phyloP scores from a whole-genome alignment of 2,113 vertebrate species.

The Xenopus laevis region DNA sequence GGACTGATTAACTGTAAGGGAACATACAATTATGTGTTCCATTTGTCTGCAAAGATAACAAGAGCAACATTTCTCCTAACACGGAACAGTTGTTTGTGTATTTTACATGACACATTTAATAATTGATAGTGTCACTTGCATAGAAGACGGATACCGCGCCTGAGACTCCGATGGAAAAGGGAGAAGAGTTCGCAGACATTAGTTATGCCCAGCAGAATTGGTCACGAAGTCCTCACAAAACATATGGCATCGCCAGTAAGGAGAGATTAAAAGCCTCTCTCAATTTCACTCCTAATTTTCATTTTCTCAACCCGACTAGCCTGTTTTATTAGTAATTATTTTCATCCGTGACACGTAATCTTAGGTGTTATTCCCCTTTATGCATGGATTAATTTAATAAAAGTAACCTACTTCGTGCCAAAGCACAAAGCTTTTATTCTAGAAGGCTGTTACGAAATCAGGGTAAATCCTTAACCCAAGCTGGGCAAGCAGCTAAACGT shows the following conservation, averaged over 20 bases:
- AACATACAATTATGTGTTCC: neutral
- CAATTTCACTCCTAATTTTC: neutral
- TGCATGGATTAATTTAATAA: no score
- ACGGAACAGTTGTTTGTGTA: conserved; percentile 19
- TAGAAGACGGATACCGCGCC: conserved; percentile 54
- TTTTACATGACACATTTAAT: conserved; percentile 50
- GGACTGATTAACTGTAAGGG: no score
- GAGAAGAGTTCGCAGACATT: conserved; percentile 41
- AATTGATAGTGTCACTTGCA: conserved; percentile 54
- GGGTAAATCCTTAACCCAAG: no score
- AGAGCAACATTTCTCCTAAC: neutral
- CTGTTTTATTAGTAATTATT: no score
- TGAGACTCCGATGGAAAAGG: conserved; percentile 35
- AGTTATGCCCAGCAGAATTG: conserved; percentile 25
- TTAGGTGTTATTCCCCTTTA: no score
- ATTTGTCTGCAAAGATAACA: conserved; percentile 28
- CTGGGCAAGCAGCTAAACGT: no score
- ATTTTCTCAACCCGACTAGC: no score
- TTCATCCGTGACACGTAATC: no score
- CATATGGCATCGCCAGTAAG: conserved; percentile 26
- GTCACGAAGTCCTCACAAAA: conserved; percentile 41
- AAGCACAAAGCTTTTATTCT: no score
- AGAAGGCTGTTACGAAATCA: no score
- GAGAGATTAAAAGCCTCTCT: conserved; percentile 46
- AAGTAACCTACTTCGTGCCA: no score